Percentiles rank a stretch among this genome's conserved stretches.
phyloP scores from a whole-genome alignment of 2,113 vertebrate genomes.

The Hystrix cristata region DNA sequence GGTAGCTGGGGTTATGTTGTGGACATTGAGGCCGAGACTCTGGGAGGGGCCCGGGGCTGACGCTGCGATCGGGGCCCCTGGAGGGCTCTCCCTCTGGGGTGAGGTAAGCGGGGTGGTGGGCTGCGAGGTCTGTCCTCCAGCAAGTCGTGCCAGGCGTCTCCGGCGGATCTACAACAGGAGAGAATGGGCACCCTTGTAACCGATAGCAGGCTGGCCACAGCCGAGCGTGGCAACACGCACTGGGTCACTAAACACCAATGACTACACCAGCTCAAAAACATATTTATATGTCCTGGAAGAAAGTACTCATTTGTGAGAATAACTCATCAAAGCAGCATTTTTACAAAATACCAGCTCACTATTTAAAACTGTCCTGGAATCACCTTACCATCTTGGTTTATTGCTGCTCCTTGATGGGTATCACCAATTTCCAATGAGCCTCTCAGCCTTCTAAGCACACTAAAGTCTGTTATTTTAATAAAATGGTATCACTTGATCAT shows the following conservation, averaged over 20 bases:
- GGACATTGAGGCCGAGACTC: slow-evolving; percentile 94
- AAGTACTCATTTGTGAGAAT: background rate
- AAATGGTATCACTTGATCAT: background rate
- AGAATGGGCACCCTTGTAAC: background rate
- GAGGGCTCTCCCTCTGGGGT: slow-evolving; percentile 97
- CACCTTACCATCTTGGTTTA: background rate
- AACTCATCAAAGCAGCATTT: background rate
- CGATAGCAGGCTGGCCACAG: background rate
- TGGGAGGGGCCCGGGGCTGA: slow-evolving; percentile 93
- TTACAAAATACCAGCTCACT: background rate
- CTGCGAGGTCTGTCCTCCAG: slow-evolving; percentile 96
- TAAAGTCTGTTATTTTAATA: background rate
- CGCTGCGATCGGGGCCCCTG: slow-evolving; percentile 93
- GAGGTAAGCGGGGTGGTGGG: slow-evolving; percentile 96
- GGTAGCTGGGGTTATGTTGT: slow-evolving; percentile 97
- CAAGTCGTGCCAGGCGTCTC: slow-evolving; percentile 96
- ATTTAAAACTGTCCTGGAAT: background rate
- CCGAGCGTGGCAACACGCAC: rapidly evolving
- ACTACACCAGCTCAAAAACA: background rate
- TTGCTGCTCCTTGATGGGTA: background rate
- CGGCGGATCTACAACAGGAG: slow-evolving; percentile 92
- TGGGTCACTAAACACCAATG: no score
- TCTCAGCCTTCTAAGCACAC: background rate
- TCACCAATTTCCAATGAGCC: background rate
- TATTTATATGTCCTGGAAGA: background rate